Percentiles rank a stretch among this genome's conserved stretches.
phyloP scores from a whole-genome alignment of 23 tunicate genomes.

The Styela clava region DNA sequence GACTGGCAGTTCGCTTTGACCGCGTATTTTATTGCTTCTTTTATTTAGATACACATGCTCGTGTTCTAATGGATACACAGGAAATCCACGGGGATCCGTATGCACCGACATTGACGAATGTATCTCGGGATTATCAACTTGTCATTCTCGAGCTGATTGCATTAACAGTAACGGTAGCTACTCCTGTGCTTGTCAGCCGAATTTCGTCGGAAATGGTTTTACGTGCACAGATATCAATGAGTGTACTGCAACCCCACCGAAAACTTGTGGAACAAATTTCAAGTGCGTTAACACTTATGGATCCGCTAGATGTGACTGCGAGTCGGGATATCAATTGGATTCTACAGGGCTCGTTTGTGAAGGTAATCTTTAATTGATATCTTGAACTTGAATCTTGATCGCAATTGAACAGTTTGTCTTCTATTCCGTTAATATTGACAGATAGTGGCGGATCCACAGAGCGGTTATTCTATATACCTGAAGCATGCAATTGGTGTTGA shows the following conservation, averaged over 20 bases:
- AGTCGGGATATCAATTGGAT: slow-evolving; percentile 24
- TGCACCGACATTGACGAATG: slow-evolving; percentile 16
- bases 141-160: slow-evolving; percentile 7
- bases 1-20: background rate
- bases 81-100: background rate
- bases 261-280: slow-evolving; percentile 31
- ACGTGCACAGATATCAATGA: slow-evolving; percentile 2
- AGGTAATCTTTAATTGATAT: no score
- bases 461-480: no score
- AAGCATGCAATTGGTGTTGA: no score
- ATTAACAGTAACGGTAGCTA: background rate
- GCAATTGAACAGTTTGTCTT: no score
- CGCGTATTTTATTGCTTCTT: background rate
- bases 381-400: no score
- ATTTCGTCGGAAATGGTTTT: background rate
- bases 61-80: slow-evolving; percentile 1
- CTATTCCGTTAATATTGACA: no score
- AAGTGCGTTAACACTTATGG: slow-evolving; percentile 37
- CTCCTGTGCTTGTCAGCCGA: background rate
- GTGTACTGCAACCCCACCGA: background rate
- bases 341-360: background rate
- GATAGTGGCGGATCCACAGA: no score
- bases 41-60: slow-evolving; percentile 8
- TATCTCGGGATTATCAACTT: background rate
- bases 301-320: slow-evolving; percentile 32